Evolutionary conservation across 2,888 invertebrate species (phyloP).

Genomic region (Octodonta nipae): DNA sequence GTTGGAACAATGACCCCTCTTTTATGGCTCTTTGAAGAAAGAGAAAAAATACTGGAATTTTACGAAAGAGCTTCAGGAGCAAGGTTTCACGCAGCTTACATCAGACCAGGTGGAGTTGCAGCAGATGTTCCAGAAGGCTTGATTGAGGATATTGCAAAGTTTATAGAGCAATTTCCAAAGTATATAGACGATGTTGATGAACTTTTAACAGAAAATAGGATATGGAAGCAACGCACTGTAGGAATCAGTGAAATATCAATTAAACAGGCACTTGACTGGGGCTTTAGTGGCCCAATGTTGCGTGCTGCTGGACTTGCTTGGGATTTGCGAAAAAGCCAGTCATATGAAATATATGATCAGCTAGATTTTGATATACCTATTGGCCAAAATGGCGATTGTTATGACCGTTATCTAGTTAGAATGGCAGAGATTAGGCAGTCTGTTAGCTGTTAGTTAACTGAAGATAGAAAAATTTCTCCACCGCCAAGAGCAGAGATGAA

Average conservation of each 20-base stretch:
- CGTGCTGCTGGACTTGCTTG: slow-evolving; percentile 97
- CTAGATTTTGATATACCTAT: slow-evolving; percentile 96
- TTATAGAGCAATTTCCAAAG: slow-evolving; percentile 69
- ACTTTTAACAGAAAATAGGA: slow-evolving; percentile 76
- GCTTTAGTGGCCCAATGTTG: slow-evolving; percentile 97
- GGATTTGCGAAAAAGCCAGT: slow-evolving; percentile 90
- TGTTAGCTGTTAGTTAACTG: slow-evolving; percentile 90
- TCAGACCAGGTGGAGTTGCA: slow-evolving; percentile 89
- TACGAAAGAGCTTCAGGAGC: slow-evolving; percentile 97
- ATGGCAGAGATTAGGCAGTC: slow-evolving; percentile 93
- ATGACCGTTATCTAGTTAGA: slow-evolving; percentile 88
- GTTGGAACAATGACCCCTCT: slow-evolving; percentile 95
- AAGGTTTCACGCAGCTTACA: slow-evolving; percentile 96
- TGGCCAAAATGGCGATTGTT: slow-evolving; percentile 90
- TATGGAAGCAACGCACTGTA: slow-evolving; percentile 85
- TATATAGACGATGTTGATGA: slow-evolving; percentile 96
- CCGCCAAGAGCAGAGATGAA: slow-evolving; percentile 94
- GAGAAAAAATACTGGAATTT: slow-evolving; percentile 98
- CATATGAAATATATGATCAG: slow-evolving; percentile 89
- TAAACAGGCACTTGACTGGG: slow-evolving; percentile 87
- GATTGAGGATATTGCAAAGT: slow-evolving; percentile 94
- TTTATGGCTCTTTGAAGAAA: slow-evolving; percentile 98
- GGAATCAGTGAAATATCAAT: slow-evolving; percentile 84
- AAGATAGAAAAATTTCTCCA: slow-evolving; percentile 87
- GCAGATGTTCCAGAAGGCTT: slow-evolving; percentile 90